phyloP scores from a whole-genome alignment of 2,888 invertebrate genomes.

The Fissipunctia ypsillon region DNA sequence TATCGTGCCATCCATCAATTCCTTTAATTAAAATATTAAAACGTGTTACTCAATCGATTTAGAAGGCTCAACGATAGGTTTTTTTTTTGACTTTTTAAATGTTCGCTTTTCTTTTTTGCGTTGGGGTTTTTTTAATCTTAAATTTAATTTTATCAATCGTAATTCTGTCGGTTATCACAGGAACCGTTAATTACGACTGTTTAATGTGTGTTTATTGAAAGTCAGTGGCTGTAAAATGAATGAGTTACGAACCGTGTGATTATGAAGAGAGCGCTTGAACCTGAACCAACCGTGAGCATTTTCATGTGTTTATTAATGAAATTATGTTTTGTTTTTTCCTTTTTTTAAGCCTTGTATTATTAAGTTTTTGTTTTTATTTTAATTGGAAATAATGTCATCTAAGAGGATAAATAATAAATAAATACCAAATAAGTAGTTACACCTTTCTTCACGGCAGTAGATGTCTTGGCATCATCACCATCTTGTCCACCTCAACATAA shows the following conservation, averaged over 20 bases:
- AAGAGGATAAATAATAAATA: neutral
- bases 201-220: conserved; percentile 37
- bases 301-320: conserved; percentile 7
- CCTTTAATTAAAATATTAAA: no score
- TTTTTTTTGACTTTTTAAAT: no score
- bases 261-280: conserved; percentile 6
- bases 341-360: neutral
- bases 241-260: conserved; percentile 27
- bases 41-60: no score
- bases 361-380: neutral
- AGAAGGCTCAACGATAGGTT: no score
- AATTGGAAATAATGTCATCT: neutral
- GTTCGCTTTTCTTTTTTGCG: no score
- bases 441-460: no score
- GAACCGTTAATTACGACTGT: conserved; percentile 22
- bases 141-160: no score
- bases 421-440: neutral
- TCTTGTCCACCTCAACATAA: neutral
- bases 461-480: neutral
- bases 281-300: neutral
- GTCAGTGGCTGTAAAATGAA: conserved; percentile 41
- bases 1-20: no score
- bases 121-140: no score
- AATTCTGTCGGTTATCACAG: neutral
- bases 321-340: conserved; percentile 7